Base-by-base conservation (phyloP, 2,888 invertebrate genomes). In the Cecidostiba fungosa region DNA sequence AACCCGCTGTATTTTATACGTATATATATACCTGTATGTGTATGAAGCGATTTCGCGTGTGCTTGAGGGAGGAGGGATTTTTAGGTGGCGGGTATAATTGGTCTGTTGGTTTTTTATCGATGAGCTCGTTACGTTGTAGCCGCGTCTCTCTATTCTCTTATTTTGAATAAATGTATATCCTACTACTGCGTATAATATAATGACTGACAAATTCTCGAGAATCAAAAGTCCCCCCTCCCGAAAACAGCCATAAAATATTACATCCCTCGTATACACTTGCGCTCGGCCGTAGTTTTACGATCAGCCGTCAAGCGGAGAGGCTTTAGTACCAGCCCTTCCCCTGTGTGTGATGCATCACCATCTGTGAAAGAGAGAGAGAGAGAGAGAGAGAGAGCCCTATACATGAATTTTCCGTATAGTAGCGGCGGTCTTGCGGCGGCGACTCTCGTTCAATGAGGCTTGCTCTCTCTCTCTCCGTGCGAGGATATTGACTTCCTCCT, bases 401-500 rank as follows among this genome's bases (percentile, higher is more conserved):
- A 14, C 12, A 23, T n/a, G 29, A 26, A 76, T 76, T 82, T 76
- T 66, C 66, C 66, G 59, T 19, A 1, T n/a, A n/a, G n/a, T n/a
- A n/a, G n/a, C n/a, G n/a, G n/a, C n/a, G n/a, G n/a, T n/a, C n/a
- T n/a, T n/a, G n/a, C n/a, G n/a, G n/a, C n/a, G n/a, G n/a, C n/a
- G 5, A 47, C n/a, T 6, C 54, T 36, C 59, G 76, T 10, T 76
- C 77, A 77, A 77, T 77, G 77, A 77, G 77, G 39, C 59, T 26
- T 29, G 32, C 59, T n/a, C 23, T 23, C 59, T 0, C 14, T n/a
- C n/a, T n/a, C n/a, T n/a, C n/a, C n/a, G n/a, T n/a, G n/a, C 29
- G 78, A 62, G 78, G 78, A 80, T 70, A 80, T 80, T 80, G 70
- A 80, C 79, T 80, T 80, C 54, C 72, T 80, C n/a, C 50, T 62